Conservation (phyloP, 1,140 invertebrate genomes). For the Battus philenor region DNA sequence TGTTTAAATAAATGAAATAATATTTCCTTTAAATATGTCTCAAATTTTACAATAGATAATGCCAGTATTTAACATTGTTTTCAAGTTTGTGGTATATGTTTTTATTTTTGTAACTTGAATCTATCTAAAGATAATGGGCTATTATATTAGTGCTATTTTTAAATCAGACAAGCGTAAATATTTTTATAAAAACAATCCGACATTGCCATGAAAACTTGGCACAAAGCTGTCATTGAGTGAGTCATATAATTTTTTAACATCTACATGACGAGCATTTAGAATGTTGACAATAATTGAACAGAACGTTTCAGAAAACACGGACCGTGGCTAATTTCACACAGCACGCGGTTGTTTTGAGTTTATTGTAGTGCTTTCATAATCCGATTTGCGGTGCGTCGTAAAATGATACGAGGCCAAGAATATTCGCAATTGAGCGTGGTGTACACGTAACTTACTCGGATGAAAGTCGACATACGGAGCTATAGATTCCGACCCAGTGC, state of each 20-base stretch:
- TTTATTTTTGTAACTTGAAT: too few species aligned
- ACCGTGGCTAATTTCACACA: neutral
- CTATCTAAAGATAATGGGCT: too few species aligned
- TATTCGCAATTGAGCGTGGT: constrained; percentile 11
- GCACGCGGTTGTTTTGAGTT: constrained; percentile 10
- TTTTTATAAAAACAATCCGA: too few species aligned
- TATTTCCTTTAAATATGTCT: too few species aligned
- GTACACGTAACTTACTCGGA: neutral
- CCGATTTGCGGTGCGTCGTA: constrained; percentile 10
- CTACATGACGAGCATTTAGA: neutral
- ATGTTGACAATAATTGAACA: neutral
- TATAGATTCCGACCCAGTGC: too few species aligned
- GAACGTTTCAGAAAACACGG: neutral
- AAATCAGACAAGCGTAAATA: too few species aligned
- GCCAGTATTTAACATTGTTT: too few species aligned
- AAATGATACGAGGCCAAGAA: constrained; percentile 14
- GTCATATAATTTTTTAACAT: neutral
- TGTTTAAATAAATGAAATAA: too few species aligned
- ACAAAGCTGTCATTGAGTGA: constrained; percentile 4
- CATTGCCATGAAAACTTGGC: constrained; percentile 9
- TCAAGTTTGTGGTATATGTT: too few species aligned
- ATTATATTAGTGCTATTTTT: too few species aligned
- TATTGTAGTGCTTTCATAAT: constrained; percentile 14
- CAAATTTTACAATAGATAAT: too few species aligned
- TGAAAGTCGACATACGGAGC: neutral